Base-by-base conservation (phyloP, 2,888 invertebrate genomes). In the Neelides folsomi region DNA sequence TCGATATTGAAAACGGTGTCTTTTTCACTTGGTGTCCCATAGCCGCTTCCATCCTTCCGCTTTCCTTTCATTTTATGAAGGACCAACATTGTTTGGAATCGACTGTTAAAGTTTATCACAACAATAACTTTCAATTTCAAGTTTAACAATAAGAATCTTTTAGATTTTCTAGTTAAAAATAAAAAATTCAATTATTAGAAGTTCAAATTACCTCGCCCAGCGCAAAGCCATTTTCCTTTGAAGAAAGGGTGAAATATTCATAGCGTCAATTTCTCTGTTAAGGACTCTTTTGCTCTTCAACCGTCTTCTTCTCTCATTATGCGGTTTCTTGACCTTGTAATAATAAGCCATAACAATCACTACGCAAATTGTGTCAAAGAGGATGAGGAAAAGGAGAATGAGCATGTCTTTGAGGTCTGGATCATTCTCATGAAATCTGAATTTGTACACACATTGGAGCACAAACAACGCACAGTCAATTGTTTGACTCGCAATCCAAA, bases 151-250 rank as follows among this genome's bases (percentile, higher is more conserved):
- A n/a, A n/a, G n/a, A n/a, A n/a, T n/a, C n/a, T n/a, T n/a, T n/a
- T n/a, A n/a, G n/a, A n/a, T n/a, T n/a, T n/a, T n/a, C n/a, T n/a
- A n/a, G n/a, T n/a, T n/a, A n/a, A n/a, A n/a, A n/a, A n/a, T n/a
- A n/a, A n/a, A n/a, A n/a, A n/a, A n/a, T n/a, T n/a, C n/a, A n/a
- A n/a, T n/a, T n/a, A n/a, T n/a, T n/a, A n/a, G n/a, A 7, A 45
- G n/a, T 15, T 49, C 42, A 6, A 42, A 15, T n/a, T n/a, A 37
- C 45, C 53, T 49, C 18, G 49, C 53, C 49, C 50, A 53, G 16
- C 45, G 15, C n/a, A 45, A 35, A 16, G 49, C 49, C 12, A 45
- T 39, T 27, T 53, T 53, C n/a, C 49, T 13, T 20, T 44, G 46
- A 12, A 44, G 12, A 18, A 50, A 49, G 4, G 49, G 50, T 8